A percentile compares a stretch with the other conserved stretches of the same genome.
These are phyloP conservation scores for Taeniopygia guttata DNA, from an alignment of 2,797 vertebrate species.

Conservation along the genomic window DNA sequence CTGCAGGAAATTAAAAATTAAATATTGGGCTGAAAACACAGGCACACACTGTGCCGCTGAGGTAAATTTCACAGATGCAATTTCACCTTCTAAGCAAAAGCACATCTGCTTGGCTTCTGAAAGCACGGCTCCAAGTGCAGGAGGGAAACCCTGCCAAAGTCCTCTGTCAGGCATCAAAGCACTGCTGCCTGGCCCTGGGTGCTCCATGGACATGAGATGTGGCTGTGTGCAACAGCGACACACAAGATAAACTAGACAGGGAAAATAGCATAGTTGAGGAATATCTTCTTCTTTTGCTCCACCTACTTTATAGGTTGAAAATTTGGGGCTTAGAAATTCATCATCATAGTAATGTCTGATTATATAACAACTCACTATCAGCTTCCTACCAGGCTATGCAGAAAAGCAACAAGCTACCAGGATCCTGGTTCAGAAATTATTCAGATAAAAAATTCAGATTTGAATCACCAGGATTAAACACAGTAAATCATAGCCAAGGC, in stretches of 20 bases:
- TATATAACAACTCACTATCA: conserved; percentile 15
- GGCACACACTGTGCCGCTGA: neutral
- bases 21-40: conserved; percentile 42
- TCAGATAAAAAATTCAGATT: neutral
- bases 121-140: neutral
- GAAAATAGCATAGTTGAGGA: neutral
- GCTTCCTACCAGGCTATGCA: conserved; percentile 5
- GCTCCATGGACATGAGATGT: neutral
- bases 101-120: conserved; percentile 62
- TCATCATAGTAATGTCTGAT: neutral
- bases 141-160: conserved; percentile 44
- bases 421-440: neutral
- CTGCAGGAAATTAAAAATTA: conserved; percentile 66
- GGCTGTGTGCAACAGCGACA: neutral
- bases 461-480: neutral
- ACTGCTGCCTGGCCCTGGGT: conserved; percentile 24
- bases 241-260: neutral
- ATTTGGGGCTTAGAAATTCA: conserved; percentile 13
- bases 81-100: conserved; percentile 70
- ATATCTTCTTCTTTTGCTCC: neutral
- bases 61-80: conserved; percentile 62
- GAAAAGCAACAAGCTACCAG: neutral
- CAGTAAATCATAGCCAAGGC: conserved; percentile 13
- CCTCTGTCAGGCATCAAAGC: neutral
- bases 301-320: conserved; percentile 43